These are phyloP conservation scores for Oplegnathus fasciatus DNA, from an alignment of 2,113 vertebrate species.

Conservation along the genomic window DNA sequence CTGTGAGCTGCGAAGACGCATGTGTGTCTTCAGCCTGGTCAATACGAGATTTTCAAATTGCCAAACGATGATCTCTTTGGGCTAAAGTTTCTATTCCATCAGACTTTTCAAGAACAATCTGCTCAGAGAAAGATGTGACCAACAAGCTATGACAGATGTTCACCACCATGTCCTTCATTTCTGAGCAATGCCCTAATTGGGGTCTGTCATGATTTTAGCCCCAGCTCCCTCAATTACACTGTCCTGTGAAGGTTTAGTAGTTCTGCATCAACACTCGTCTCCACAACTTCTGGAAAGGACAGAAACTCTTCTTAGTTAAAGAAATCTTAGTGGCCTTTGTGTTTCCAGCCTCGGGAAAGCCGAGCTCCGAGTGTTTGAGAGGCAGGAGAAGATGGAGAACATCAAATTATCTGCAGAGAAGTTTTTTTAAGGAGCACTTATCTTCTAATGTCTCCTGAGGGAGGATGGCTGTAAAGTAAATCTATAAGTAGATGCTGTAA, in stretches of 20 bases:
- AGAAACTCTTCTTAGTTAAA: slow-evolving; percentile 1
- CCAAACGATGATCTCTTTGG: not conserved
- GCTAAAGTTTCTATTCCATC: not conserved
- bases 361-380: slow-evolving; percentile 37
- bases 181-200: too few relatives aligned
- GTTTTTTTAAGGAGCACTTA: slow-evolving; percentile 52
- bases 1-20: too few relatives aligned
- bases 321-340: slow-evolving; percentile 9
- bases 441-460: slow-evolving; percentile 54
- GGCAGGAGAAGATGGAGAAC: slow-evolving; percentile 34
- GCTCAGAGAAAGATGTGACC: too few relatives aligned
- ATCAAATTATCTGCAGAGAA: slow-evolving; percentile 51
- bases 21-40: not conserved
- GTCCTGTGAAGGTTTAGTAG: too few relatives aligned
- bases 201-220: too few relatives aligned
- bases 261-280: too few relatives aligned
- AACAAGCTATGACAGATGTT: too few relatives aligned
- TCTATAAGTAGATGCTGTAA: slow-evolving; percentile 26
- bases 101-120: too few relatives aligned
- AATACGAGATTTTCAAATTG: not conserved
- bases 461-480: slow-evolving; percentile 44
- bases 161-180: too few relatives aligned
- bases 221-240: too few relatives aligned
- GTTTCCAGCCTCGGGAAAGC: slow-evolving; percentile 38
- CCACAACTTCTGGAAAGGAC: not conserved